These are phyloP conservation scores for Melanotus villosus DNA, from an alignment of 2,888 invertebrate species.

Conservation along the genomic window DNA sequence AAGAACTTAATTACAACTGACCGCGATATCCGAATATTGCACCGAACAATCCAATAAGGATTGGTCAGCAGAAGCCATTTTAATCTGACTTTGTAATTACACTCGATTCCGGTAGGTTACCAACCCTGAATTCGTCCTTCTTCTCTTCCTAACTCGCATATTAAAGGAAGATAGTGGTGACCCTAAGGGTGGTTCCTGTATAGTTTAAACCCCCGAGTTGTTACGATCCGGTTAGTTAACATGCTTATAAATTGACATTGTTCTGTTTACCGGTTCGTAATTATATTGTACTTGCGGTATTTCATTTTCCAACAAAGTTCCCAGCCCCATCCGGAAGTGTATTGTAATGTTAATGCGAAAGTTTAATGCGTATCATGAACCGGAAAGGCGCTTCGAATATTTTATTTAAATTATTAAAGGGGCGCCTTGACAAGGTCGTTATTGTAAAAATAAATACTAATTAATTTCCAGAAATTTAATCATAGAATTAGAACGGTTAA, in stretches of 20 bases:
- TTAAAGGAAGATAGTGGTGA: conserved; percentile 11
- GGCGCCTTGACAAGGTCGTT: too few species aligned
- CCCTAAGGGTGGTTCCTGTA: conserved; percentile 2
- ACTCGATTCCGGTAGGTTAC: conserved; percentile 27
- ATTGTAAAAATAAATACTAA: background rate
- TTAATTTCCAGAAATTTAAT: background rate
- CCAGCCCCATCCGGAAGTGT: background rate
- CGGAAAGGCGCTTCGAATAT: background rate
- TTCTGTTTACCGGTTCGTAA: conserved; percentile 31
- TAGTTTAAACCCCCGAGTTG: conserved; percentile 10
- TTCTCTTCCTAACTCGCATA: background rate
- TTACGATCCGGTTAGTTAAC: conserved; percentile 39
- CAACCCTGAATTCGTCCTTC: background rate
- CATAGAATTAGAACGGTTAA: background rate
- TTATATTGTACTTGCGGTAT: conserved; percentile 16
- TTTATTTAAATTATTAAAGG: background rate
- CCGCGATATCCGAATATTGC: conserved; percentile 35
- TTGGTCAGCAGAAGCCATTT: conserved; percentile 44
- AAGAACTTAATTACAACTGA: conserved; percentile 36
- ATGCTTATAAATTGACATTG: conserved; percentile 35
- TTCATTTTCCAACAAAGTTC: conserved; percentile 4
- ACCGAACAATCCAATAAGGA: conserved; percentile 42
- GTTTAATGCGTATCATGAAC: background rate
- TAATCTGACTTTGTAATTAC: conserved; percentile 45
- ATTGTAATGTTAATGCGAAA: background rate